Evolutionary conservation across 2,797 vertebrate genomes (phyloP), one percentile per base, ranked within the genome.

Genomic region (Poliocrania exsul): DNA sequence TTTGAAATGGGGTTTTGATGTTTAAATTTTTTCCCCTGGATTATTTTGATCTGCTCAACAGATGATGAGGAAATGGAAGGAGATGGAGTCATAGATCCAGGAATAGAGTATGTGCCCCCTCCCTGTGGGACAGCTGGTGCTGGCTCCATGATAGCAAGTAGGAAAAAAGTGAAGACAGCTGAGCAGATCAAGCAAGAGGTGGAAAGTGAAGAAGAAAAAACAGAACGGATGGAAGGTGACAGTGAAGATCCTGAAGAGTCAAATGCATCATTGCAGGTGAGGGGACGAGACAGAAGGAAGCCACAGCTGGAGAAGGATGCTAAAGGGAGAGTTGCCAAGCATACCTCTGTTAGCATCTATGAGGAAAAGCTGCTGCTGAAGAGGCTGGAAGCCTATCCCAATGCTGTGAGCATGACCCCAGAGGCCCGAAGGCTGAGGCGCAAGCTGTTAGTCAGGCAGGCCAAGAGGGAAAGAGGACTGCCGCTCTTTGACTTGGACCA

Each of bases 41-140:
- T 79, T 94, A 23, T 81, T 95, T 90, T 94, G 66, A 37, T 97
- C 15, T 89, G 51, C 90, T 70, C 50, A 77, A 29, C 97, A 99
- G 99, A 99, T 81, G 99, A 99, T 31, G 99, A 99, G 64, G 99
- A 99, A 96, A 95, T 99, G 97, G 99, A 99, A 86, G 97, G 98
- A 1, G 99, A 99, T 29, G 98, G 99, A 8, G 98, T 99, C 94
- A 99, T 99, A 54, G 99, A 99, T 95, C 99, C 99, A 0, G 99
- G 99, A 56, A 99, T 99, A 92, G 99, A 99, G 97, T 99, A 99
- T 5, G n/a, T 98, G 6, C 99, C 99, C 1, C 98, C 99, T 21
- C 97, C 98, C 46, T 96, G 96, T 46, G 89, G 97, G 38, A 79
- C 97, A 21, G 81, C 88, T 9, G 73, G 96, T 31, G 95, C 97